Base-by-base conservation (phyloP, 2,888 invertebrate species). In the Lymantria dispar region DNA sequence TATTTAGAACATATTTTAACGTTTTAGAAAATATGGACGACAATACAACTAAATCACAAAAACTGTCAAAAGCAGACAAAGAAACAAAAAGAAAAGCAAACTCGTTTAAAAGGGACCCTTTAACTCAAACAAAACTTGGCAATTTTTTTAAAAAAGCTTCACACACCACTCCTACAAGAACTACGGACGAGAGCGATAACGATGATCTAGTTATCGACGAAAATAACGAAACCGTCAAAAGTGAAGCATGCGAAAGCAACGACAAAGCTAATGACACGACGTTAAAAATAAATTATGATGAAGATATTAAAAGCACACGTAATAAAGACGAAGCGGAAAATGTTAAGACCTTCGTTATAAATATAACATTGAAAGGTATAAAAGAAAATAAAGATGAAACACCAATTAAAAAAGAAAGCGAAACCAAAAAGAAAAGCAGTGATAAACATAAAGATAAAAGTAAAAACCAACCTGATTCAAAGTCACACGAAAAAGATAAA, bases 91-190 rank as follows among this genome's bases (percentile, higher is more conserved):
- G 89, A 60, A 88, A 90, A 82, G 84, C 83, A 11, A 85, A 84
- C 65, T 83, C 85, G 40, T 89, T 92, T 60, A 92, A 90, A 77
- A 84, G 83, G 66, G 92, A 92, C 66, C 75, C 82, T 12, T 66
- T 92, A 11, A 85, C 81, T 29, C 92, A 93, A 78, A 91, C 91
- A 1, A 88, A 85, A 63, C 71, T 92, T n/a, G 76, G 87, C 60
- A 77, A 50, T 43, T 92, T 87, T 72, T 88, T 91, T 51, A 78
- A 75, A 59, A 83, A 84, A 66, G 68, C 81, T 37, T 78, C 84
- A 14, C 68, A 77, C 14, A 65, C 68, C 15, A 76, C 81, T 45
- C 65, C 77, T 10, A 60, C 52, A 53, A 58, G 68, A 38, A 68
- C 72, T 7, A 62, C 77, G 11, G 76, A 76, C 36, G 80, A 78